Evolutionary conservation across 2,888 invertebrate genomes (phyloP).

Genomic region (Teleogryllus oceanicus): DNA sequence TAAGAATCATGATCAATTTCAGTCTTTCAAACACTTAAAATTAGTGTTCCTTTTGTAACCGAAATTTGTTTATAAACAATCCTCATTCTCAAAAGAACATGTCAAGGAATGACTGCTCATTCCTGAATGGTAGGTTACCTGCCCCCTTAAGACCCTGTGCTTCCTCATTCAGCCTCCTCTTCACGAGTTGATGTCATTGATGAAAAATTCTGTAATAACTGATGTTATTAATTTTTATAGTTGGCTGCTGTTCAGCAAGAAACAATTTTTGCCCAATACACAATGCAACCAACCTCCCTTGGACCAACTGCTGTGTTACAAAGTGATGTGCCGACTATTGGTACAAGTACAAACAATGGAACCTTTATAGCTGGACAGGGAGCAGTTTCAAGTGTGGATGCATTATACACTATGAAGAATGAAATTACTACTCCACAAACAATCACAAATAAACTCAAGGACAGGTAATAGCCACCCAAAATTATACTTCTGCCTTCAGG

Average conservation of each 20-base stretch:
- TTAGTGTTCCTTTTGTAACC: too few species aligned
- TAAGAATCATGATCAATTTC: too few species aligned
- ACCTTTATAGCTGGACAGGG: neutral
- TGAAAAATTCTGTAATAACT: too few species aligned
- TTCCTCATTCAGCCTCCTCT: too few species aligned
- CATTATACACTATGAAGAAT: conserved; percentile 33
- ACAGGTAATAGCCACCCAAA: conserved; percentile 43
- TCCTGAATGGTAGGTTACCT: too few species aligned
- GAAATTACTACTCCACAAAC: conserved; percentile 41
- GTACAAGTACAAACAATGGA: conserved; percentile 27
- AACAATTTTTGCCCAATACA: conserved; percentile 48
- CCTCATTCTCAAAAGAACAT: too few species aligned
- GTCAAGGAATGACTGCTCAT: too few species aligned
- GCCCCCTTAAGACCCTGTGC: too few species aligned
- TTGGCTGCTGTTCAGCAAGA: conserved; percentile 52
- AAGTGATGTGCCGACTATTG: conserved; percentile 27
- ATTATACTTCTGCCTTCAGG: neutral
- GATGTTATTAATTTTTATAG: conserved; percentile 40
- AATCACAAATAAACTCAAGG: conserved; percentile 45
- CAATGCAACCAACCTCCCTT: neutral
- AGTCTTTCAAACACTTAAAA: too few species aligned
- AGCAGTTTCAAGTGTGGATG: neutral
- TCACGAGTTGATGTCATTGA: too few species aligned
- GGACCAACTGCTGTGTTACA: neutral
- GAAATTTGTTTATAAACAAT: too few species aligned